Evolutionary conservation across 1,140 invertebrate genomes (phyloP), one percentile per base, ranked within the genome.

Genomic region (Atopsyche davidsoni): DNA sequence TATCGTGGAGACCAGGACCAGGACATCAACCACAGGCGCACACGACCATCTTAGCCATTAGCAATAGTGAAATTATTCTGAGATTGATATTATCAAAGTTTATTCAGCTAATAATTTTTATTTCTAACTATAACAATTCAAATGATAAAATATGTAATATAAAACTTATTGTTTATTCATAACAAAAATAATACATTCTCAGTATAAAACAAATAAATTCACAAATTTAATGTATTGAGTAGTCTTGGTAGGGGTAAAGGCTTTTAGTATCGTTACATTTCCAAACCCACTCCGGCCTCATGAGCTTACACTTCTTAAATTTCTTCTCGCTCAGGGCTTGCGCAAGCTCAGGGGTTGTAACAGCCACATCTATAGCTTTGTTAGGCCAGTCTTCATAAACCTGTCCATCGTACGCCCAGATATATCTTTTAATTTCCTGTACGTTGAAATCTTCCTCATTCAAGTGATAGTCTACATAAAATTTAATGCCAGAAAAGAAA

Each of bases 271-370:
- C 54, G 22, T 57, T 47, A 31, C 54, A 57, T 34, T 57, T 52
- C 54, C 54, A 57, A 10, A 57, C 25, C 54, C 54, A 57, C 22
- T 57, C 54, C 2, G 54, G 54, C 7, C 23, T 38, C 34, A 57
- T 18, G 19, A 57, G 49, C 35, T 51, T n/a, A 25, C 54, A 57
- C 28, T 57, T 57, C 25, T 57, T 57, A 14, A 21, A 24, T 18
- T 44, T 45, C 0, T 31, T 36, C 2, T 17, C 13, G 18, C 23
- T 48, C 34, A 57, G 25, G n/a, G 39, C 16, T 10, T 52, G 32
- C 3, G 42, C 46, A 9, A 32, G 40, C 14, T 48, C 39, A 9
- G 36, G 21, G 2, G 34, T 49, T n/a, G 54, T 57, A 9, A 57
- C 38, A 1, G 49, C 46, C 4, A 57, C 54, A 14, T 52, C 54